Percentiles rank a stretch among this genome's conserved stretches.
These are phyloP conservation scores for Gallinago solitaria DNA, from an alignment of 2,797 vertebrate genomes.

Conservation along the genomic window DNA sequence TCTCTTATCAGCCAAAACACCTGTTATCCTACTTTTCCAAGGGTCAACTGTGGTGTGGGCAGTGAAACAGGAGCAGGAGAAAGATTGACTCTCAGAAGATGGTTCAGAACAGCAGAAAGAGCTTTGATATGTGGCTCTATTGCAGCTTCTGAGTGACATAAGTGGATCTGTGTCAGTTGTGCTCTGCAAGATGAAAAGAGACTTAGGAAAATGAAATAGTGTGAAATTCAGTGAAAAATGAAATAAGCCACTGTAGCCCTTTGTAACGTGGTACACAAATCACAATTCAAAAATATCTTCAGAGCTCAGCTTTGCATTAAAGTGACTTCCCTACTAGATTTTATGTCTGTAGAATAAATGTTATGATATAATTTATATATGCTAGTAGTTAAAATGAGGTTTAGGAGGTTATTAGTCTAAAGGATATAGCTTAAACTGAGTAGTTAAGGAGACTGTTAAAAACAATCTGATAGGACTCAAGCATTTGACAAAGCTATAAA, in stretches of 20 bases:
- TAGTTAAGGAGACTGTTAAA: neutral
- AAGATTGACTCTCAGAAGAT: neutral
- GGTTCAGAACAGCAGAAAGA: neutral
- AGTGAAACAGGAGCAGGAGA: neutral
- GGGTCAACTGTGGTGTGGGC: neutral
- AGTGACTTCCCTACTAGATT: neutral
- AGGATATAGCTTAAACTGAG: neutral
- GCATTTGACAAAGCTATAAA: neutral
- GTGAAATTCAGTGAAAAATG: neutral
- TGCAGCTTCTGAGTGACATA: neutral
- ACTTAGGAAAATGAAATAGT: neutral
- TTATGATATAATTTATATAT: neutral
- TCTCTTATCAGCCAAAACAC: neutral
- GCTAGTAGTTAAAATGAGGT: neutral
- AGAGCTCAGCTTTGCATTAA: neutral
- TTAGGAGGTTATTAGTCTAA: neutral
- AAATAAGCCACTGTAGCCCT: neutral
- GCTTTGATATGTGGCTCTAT: neutral
- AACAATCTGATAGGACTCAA: neutral
- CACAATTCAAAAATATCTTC: neutral
- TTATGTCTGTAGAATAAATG: neutral
- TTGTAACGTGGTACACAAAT: neutral
- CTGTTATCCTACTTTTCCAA: neutral
- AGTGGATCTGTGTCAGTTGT: neutral
- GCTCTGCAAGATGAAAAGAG: neutral